Evolutionary conservation across 2,888 invertebrate genomes (phyloP).

Genomic region (Melinaea menophilus): DNA sequence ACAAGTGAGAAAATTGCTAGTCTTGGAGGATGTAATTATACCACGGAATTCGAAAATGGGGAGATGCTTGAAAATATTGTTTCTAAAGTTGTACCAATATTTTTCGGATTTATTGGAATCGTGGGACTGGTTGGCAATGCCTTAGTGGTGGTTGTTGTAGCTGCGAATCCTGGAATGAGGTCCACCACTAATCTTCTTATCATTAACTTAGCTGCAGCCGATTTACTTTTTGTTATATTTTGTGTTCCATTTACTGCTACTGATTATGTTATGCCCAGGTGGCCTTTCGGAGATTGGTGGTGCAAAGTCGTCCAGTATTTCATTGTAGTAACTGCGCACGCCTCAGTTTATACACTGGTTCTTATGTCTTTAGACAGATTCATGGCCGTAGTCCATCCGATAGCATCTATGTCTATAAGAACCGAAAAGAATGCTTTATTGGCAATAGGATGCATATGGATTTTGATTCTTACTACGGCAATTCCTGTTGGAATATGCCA

Average conservation of each 20-base stretch:
- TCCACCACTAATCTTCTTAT: conserved; percentile 95
- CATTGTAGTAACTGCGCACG: conserved; percentile 94
- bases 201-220: conserved; percentile 93
- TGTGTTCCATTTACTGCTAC: conserved; percentile 97
- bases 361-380: conserved; percentile 95
- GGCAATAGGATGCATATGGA: conserved; percentile 89
- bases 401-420: conserved; percentile 90
- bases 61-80: conserved; percentile 81
- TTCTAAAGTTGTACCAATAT: conserved; percentile 85
- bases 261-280: conserved; percentile 90
- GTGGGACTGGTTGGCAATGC: conserved; percentile 94
- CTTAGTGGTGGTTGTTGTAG: conserved; percentile 91
- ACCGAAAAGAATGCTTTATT: conserved; percentile 89
- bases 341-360: conserved; percentile 94
- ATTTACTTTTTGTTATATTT: conserved; percentile 93
- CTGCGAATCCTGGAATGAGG: conserved; percentile 93
- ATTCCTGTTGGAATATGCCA: conserved; percentile 88
- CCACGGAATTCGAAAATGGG: conserved; percentile 67
- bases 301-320: conserved; percentile 95
- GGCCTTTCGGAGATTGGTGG: conserved; percentile 95
- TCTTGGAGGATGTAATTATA: conserved; percentile 60
- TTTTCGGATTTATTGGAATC: conserved; percentile 91
- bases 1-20: conserved; percentile 56
- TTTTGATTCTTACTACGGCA: conserved; percentile 86
- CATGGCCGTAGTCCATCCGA: conserved; percentile 95